Base-by-base conservation (phyloP, 2,888 invertebrate genomes). In the Metallyticus violacea region DNA sequence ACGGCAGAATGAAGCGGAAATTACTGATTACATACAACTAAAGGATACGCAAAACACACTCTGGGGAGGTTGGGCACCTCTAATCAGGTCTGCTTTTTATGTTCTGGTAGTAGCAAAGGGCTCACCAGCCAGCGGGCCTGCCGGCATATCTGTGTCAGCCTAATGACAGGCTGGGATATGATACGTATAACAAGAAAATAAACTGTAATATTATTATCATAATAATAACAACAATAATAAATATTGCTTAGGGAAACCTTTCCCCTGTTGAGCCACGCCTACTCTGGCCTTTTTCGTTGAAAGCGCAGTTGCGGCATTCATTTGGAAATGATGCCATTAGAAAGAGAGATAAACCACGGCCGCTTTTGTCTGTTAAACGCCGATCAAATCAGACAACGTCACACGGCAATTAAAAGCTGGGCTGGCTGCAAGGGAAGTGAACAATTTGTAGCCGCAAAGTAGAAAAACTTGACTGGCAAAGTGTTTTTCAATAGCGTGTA, bases 121-220 rank as follows among this genome's bases (percentile, higher is more conserved):
- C 40, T 62, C 40, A 22, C 40, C 40, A 62, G 40, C 15, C 40
- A 62, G 40, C 40, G 15, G 40, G 40, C 15, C 40, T 15, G 40
- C 40, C 40, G 40, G 40, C 40, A 15, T 82, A 86, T 76, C 81
- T 77, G 82, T 78, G 83, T 86, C 82, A 86, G 83, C 27, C 83
- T 86, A 86, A 86, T 86, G 79, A 86, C 81, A 86, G 86, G 62
- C 28, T 79, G 28, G 77, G 77, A 77, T 82, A 82, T 82, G 82
- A 76, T 82, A 82, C 76, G 27, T 62, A 82, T 82, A 82, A 81
- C 81, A 40, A 81, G 82, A 82, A 82, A 82, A 82, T 82, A 82
- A 82, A 83, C 83, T 83, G 28, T 83, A 83, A 83, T 83, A 83
- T 77, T 83, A 83, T 83, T 77, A 83, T 62, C 15, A 62, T 62